Conservation (phyloP, 1,140 invertebrate species). For the Latrodectus geometricus region DNA sequence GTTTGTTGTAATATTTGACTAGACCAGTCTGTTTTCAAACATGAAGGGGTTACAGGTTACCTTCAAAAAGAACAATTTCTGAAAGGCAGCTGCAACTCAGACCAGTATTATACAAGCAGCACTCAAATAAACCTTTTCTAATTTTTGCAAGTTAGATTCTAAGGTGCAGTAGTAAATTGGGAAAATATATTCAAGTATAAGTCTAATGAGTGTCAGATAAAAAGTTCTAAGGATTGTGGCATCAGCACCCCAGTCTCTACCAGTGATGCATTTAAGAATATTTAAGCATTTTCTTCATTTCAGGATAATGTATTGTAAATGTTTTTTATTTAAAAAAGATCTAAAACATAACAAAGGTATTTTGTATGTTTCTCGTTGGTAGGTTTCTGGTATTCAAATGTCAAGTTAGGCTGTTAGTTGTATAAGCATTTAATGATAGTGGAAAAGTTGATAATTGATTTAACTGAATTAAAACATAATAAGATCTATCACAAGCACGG, state of each 20-base stretch:
- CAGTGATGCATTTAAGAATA: neutral
- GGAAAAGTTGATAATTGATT: too few relatives aligned
- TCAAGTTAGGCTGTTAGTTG: too few relatives aligned
- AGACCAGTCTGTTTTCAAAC: neutral
- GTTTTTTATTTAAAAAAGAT: neutral
- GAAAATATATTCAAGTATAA: neutral
- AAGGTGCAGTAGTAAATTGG: neutral
- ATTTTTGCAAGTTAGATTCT: neutral
- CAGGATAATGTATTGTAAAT: neutral
- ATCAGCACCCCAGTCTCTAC: neutral
- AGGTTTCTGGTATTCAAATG: neutral
- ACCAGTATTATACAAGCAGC: neutral
- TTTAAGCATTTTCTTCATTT: neutral
- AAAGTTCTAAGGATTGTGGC: neutral
- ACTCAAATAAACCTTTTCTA: neutral
- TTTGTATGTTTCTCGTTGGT: neutral
- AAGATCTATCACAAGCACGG: too few relatives aligned
- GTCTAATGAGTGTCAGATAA: neutral
- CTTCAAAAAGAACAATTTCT: neutral
- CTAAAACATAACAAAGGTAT: neutral
- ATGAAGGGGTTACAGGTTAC: neutral
- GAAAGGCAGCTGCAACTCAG: neutral
- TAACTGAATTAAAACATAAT: too few relatives aligned
- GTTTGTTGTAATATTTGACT: too few relatives aligned
- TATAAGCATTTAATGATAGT: too few relatives aligned